phyloP scores from a whole-genome alignment of 2,888 invertebrate genomes.

The Germaria angustata region DNA sequence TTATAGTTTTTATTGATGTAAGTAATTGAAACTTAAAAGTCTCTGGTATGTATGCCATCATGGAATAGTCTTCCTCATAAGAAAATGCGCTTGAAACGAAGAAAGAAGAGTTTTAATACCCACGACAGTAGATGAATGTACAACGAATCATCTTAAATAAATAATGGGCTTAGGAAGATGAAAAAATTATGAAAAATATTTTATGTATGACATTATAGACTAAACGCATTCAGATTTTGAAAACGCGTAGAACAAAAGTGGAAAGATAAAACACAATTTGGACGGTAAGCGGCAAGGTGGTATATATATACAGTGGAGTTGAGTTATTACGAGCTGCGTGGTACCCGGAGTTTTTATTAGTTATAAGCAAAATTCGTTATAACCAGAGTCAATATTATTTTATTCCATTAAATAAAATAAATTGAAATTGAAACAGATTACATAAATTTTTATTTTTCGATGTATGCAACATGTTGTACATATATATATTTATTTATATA shows the following conservation, averaged over 20 bases:
- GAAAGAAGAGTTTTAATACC: conserved; percentile 5
- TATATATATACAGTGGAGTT: too few species aligned
- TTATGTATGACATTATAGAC: neutral
- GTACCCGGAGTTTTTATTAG: too few species aligned
- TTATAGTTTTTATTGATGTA: conserved; percentile 31
- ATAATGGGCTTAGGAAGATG: conserved; percentile 9
- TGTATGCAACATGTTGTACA: too few species aligned
- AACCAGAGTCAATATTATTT: too few species aligned
- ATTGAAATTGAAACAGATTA: too few species aligned
- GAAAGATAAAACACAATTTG: neutral
- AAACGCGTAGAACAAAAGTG: neutral
- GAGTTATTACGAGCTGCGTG: too few species aligned
- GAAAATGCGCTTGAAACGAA: neutral
- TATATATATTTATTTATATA: too few species aligned
- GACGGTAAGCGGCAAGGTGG: neutral
- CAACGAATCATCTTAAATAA: conserved; percentile 12
- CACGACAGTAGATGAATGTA: conserved; percentile 7
- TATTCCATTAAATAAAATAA: too few species aligned
- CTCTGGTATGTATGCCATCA: conserved; percentile 36
- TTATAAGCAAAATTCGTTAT: too few species aligned
- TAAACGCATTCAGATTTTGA: neutral
- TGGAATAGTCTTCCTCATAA: neutral
- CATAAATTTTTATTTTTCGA: too few species aligned
- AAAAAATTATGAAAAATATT: neutral
- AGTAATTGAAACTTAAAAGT: conserved; percentile 17